phyloP scores from a whole-genome alignment of 2,888 invertebrate species.

The Hipparchia semele region DNA sequence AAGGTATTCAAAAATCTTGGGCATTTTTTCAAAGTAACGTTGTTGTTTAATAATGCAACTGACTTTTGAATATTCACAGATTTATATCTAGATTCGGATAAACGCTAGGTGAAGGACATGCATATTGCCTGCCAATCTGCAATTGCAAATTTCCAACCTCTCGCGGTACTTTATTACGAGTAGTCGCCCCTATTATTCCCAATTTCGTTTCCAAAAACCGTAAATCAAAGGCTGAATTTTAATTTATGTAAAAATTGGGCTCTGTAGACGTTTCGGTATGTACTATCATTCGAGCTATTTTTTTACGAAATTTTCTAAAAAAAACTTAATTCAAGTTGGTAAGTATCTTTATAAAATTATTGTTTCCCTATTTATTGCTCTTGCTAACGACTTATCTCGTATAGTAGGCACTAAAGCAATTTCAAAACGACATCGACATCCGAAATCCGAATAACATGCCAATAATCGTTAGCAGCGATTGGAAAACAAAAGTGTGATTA shows the following conservation, averaged over 20 bases:
- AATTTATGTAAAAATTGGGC: conserved; percentile 40
- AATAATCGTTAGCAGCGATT: conserved; percentile 86
- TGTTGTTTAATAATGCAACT: conserved; percentile 41
- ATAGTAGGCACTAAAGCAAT: conserved; percentile 70
- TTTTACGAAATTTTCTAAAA: not conserved
- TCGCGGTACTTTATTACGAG: conserved; percentile 57
- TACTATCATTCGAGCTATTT: not conserved
- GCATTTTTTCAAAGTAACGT: not conserved
- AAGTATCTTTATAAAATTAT: conserved; percentile 47
- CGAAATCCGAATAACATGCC: conserved; percentile 85
- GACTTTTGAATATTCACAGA: conserved; percentile 47
- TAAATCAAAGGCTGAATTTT: conserved; percentile 41
- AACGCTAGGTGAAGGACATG: conserved; percentile 57
- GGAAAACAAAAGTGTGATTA: conserved; percentile 88
- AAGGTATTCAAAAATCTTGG: too few species aligned
- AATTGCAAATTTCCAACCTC: conserved; percentile 64
- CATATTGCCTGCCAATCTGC: conserved; percentile 77
- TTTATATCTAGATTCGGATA: conserved; percentile 44
- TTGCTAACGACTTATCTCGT: conserved; percentile 77
- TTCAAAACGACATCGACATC: conserved; percentile 77
- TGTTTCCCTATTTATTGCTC: conserved; percentile 69
- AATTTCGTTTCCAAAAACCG: conserved; percentile 35
- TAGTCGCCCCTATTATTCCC: conserved; percentile 45
- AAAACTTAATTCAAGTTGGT: not conserved
- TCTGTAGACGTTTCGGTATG: not conserved